Percentiles rank a stretch among this genome's conserved stretches.
phyloP scores from a whole-genome alignment of 2,888 invertebrate species.

The Petrolisthes manimaculis region DNA sequence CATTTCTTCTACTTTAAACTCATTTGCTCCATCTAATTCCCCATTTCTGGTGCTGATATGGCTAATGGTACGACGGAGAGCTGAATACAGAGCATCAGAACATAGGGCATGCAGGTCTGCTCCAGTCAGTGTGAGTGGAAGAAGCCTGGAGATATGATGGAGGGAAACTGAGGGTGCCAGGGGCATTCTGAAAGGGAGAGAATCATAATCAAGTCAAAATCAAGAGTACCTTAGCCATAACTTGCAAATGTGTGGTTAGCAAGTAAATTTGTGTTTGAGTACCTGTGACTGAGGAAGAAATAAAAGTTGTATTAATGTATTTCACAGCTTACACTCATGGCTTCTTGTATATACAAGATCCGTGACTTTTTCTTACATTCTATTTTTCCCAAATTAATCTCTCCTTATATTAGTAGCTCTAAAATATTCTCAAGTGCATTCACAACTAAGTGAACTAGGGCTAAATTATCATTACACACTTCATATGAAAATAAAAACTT shows the following conservation, averaged over 20 bases:
- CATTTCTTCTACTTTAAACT: slow-evolving; percentile 24
- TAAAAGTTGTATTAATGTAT: not conserved
- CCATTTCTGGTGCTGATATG: slow-evolving; percentile 20
- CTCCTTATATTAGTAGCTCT: no score
- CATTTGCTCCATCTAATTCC: not conserved
- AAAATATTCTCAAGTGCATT: no score
- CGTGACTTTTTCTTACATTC: no score
- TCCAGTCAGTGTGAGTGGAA: slow-evolving; percentile 60
- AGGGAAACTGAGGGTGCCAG: slow-evolving; percentile 46
- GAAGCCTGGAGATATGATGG: slow-evolving; percentile 44
- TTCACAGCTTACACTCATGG: no score
- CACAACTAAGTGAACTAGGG: no score
- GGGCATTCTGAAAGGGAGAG: slow-evolving; percentile 50
- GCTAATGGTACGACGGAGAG: slow-evolving; percentile 49
- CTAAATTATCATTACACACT: not conserved
- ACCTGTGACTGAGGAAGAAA: not conserved
- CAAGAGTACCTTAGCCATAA: not conserved
- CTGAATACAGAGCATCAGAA: slow-evolving; percentile 58
- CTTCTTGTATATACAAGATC: no score
- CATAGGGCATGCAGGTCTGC: slow-evolving; percentile 63
- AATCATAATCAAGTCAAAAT: not conserved
- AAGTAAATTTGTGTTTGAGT: not conserved
- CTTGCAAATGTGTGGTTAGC: not conserved
- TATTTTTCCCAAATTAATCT: no score
- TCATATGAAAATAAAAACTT: slow-evolving; percentile 28